phyloP scores from a whole-genome alignment of 2,888 invertebrate species.

The Aleiodes testaceus region DNA sequence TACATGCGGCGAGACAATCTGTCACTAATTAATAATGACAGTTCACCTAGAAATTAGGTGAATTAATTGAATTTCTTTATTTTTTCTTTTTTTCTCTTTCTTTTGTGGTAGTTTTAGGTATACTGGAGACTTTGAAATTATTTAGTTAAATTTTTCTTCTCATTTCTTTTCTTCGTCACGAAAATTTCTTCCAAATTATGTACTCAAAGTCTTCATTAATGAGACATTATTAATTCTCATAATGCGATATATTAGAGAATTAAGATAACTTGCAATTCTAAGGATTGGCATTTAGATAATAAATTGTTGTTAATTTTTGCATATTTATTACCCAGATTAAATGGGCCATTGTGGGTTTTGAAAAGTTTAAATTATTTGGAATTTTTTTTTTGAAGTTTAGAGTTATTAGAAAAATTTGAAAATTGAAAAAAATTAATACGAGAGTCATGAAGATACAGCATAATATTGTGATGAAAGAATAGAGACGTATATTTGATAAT shows the following conservation, averaged over 20 bases:
- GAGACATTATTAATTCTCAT: neutral
- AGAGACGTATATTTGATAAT: conserved; percentile 54
- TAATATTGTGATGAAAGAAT: conserved; percentile 67
- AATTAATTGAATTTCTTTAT: conserved; percentile 68
- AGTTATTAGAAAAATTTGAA: conserved; percentile 40
- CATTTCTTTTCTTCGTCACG: conserved; percentile 17
- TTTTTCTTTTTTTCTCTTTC: conserved; percentile 41
- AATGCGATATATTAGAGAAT: conserved; percentile 12
- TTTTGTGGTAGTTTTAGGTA: conserved; percentile 39
- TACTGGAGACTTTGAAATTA: conserved; percentile 36
- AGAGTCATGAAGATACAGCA: conserved; percentile 54
- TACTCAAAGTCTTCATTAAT: conserved; percentile 12
- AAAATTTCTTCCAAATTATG: neutral
- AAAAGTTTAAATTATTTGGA: conserved; percentile 20
- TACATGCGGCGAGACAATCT: conserved; percentile 68
- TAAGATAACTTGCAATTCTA: conserved; percentile 21
- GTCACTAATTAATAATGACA: conserved; percentile 69
- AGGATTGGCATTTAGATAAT: conserved; percentile 12
- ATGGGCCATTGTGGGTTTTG: neutral
- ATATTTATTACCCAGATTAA: conserved; percentile 21
- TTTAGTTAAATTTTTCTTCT: conserved; percentile 10
- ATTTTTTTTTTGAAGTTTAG: conserved; percentile 8
- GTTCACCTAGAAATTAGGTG: conserved; percentile 57
- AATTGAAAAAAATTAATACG: conserved; percentile 53
- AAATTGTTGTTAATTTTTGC: conserved; percentile 13